Conservation (phyloP, 2,888 invertebrate species). For the Graphium colonna region DNA sequence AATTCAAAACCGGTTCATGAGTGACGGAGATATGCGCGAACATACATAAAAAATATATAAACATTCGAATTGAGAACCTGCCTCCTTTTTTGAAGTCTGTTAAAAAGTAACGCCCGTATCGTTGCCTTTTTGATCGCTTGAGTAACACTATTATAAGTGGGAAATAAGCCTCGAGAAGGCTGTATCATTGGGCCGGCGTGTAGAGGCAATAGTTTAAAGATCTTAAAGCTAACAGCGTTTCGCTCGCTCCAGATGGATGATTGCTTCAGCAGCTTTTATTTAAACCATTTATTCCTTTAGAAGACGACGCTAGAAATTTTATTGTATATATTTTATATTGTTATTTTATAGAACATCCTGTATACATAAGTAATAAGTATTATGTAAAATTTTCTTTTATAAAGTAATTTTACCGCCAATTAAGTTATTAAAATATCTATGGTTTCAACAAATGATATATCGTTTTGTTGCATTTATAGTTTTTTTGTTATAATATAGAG, state of each 20-base stretch:
- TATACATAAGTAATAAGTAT: not conserved
- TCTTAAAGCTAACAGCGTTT: constrained; percentile 11
- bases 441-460: no score
- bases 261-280: constrained; percentile 7
- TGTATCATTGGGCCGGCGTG: not conserved
- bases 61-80: no score
- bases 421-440: no score
- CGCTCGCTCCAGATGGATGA: constrained; percentile 8
- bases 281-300: constrained; percentile 4
- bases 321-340: not conserved
- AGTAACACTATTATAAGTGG: not conserved
- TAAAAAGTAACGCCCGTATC: not conserved
- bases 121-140: not conserved
- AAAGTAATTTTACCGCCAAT: no score
- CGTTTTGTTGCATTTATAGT: no score
- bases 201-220: not conserved
- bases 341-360: not conserved
- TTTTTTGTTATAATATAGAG: no score
- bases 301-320: not conserved
- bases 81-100: not conserved
- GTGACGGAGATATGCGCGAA: no score
- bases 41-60: no score
- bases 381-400: no score
- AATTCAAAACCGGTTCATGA: no score
- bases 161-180: not conserved